phyloP scores from a whole-genome alignment of 2,797 vertebrate species.

The Anniella stebbinsi region DNA sequence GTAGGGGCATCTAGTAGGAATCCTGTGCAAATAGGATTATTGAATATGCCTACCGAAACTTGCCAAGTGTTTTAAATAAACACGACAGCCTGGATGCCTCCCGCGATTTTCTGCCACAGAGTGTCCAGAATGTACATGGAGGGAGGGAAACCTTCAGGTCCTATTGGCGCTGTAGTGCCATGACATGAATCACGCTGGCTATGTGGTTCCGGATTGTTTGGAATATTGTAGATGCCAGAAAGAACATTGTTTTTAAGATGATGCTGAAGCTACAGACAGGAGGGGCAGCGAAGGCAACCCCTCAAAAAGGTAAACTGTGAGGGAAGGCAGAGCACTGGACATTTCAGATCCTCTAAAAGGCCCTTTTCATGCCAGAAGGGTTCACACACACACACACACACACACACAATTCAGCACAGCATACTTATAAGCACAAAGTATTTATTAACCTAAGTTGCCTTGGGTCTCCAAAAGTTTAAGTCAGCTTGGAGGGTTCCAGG shows the following conservation, averaged over 20 bases:
- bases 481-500: neutral
- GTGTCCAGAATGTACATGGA: neutral
- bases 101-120: neutral
- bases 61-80: slow-evolving; percentile 19
- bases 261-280: neutral
- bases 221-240: too few species aligned
- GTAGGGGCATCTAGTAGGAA: slow-evolving; percentile 29
- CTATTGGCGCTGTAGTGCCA: neutral
- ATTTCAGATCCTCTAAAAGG: neutral
- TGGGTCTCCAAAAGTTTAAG: neutral
- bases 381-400: neutral
- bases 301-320: too few species aligned
- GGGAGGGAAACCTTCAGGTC: neutral
- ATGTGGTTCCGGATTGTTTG: neutral
- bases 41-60: neutral
- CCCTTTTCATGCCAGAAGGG: neutral
- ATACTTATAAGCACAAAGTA: too few species aligned
- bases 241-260: neutral
- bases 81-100: rapidly evolving
- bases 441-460: too few species aligned
- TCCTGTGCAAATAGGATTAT: neutral
- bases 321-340: too few species aligned
- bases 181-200: neutral
- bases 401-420: neutral
- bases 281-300: too few species aligned